Conservation (phyloP, 2,797 vertebrate species). For the Lepus oiostolus region DNA sequence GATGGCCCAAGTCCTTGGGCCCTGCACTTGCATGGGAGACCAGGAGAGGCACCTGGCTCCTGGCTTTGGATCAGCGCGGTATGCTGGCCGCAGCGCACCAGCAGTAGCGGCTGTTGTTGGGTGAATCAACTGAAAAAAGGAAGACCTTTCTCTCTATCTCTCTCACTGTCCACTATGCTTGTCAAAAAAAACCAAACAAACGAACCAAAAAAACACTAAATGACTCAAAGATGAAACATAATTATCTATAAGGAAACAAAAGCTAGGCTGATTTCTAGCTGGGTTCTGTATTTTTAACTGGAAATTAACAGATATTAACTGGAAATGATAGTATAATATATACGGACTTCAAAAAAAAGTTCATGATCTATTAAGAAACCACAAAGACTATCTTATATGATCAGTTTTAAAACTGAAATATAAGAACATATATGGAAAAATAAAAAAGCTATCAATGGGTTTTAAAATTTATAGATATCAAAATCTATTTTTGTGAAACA, state of each 20-base stretch:
- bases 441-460: neutral
- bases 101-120: accelerated
- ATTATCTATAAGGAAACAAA: neutral
- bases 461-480: neutral
- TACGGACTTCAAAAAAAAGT: neutral
- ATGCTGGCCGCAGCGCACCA: no score
- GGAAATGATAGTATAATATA: neutral
- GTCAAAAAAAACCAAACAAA: no score
- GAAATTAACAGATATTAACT: neutral
- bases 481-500: neutral
- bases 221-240: neutral
- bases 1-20: no score
- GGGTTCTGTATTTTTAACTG: neutral
- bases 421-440: neutral
- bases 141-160: no score
- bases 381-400: neutral
- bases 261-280: neutral
- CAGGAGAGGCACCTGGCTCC: no score
- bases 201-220: no score
- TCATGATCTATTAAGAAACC: neutral
- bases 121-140: no score
- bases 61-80: no score
- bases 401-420: neutral
- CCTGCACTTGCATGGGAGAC: no score
- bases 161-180: no score